These are phyloP conservation scores for Aphelenchoides besseyi DNA, from an alignment of 1,140 invertebrate genomes.

Conservation along the genomic window DNA sequence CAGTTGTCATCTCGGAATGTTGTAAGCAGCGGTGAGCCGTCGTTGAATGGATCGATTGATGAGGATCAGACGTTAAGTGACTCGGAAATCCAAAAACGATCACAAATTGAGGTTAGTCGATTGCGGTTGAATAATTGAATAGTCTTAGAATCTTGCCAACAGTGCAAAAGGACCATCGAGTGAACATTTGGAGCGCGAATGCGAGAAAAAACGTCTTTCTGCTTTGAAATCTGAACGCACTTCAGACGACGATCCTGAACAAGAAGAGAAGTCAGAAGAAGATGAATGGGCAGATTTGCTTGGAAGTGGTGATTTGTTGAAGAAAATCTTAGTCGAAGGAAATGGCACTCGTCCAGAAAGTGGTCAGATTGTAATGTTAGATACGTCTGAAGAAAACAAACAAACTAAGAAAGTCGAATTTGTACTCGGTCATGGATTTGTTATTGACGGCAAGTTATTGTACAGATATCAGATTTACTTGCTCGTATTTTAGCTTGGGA, in stretches of 20 bases:
- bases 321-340: neutral
- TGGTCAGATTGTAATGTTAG: neutral
- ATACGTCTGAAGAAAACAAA: neutral
- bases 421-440: conserved; percentile 1
- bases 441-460: neutral
- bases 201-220: neutral
- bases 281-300: conserved; percentile 1
- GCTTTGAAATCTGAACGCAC: neutral
- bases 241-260: neutral
- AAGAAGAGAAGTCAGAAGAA: neutral
- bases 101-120: neutral
- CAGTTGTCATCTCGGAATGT: neutral
- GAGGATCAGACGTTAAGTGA: conserved; percentile 12
- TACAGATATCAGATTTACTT: neutral
- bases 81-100: conserved; percentile 5
- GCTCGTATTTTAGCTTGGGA: conserved; percentile 5
- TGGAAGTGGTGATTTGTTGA: conserved; percentile 6
- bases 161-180: neutral
- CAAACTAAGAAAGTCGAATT: neutral
- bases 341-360: neutral
- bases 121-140: neutral
- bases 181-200: neutral
- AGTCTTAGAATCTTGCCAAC: neutral
- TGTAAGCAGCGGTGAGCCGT: conserved; percentile 5
- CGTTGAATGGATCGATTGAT: neutral